phyloP scores from a whole-genome alignment of 2,888 invertebrate genomes.

The Loripinus fragilis region DNA sequence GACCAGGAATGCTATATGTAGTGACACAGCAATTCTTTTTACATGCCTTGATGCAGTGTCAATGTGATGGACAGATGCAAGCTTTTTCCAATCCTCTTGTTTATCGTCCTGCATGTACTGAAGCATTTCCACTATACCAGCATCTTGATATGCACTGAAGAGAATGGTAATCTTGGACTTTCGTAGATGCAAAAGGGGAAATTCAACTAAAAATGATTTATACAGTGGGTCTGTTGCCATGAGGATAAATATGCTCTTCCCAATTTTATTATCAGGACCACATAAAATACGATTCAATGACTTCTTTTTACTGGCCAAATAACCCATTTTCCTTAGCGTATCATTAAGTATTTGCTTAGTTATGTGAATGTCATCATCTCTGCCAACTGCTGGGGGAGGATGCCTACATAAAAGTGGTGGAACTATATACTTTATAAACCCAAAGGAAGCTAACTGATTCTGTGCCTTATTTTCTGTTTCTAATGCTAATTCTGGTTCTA shows the following conservation, averaged over 20 bases:
- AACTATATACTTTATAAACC: not conserved
- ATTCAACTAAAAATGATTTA: conserved; percentile 20
- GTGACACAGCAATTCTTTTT: no score
- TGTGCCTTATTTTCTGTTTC: no score
- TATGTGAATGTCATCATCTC: not conserved
- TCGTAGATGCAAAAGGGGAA: conserved; percentile 21
- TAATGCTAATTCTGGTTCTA: not conserved
- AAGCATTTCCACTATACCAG: conserved; percentile 2
- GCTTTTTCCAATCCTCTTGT: conserved; percentile 1
- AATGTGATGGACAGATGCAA: not conserved
- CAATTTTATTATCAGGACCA: not conserved
- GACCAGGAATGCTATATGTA: not conserved
- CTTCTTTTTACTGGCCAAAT: not conserved
- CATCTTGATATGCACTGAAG: conserved; percentile 23
- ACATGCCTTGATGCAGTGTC: no score
- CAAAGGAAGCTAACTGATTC: not conserved
- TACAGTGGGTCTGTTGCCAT: not conserved
- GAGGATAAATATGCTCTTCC: not conserved
- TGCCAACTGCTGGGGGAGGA: conserved; percentile 7
- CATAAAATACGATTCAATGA: not conserved
- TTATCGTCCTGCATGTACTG: not conserved
- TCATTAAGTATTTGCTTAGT: not conserved
- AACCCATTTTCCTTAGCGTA: not conserved
- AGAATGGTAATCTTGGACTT: conserved; percentile 23
- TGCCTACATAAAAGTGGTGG: not conserved